These are phyloP conservation scores for Myzus persicae DNA, from an alignment of 1,140 invertebrate species.

Conservation along the genomic window DNA sequence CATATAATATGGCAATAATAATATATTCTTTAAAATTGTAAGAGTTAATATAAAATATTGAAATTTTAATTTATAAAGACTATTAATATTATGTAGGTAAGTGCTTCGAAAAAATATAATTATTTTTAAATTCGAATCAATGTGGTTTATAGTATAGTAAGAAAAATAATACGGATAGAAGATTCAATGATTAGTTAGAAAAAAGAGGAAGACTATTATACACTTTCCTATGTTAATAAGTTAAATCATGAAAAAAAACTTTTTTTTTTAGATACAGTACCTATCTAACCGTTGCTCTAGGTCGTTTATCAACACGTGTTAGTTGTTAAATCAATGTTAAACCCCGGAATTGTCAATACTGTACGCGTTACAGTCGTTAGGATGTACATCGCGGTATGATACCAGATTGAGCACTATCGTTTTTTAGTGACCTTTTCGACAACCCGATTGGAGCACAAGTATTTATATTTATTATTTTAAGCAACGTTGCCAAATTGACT, in stretches of 20 bases:
- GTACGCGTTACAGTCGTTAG: not conserved
- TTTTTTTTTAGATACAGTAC: not conserved
- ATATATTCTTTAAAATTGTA: not conserved
- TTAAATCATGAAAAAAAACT: not conserved
- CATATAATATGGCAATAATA: not conserved
- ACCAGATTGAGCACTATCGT: not conserved
- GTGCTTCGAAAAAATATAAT: constrained; percentile 50
- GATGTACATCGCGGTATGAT: not conserved
- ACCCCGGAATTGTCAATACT: not conserved
- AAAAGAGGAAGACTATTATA: constrained; percentile 12
- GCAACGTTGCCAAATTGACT: not conserved
- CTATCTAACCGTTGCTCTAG: not conserved
- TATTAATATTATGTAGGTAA: not conserved
- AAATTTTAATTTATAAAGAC: constrained; percentile 36
- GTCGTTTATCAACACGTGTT: not conserved
- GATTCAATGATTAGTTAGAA: constrained; percentile 21
- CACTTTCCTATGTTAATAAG: not conserved
- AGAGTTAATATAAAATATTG: constrained; percentile 35
- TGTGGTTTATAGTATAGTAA: constrained; percentile 35
- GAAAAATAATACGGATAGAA: constrained; percentile 22
- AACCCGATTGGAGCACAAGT: not conserved
- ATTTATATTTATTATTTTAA: not conserved
- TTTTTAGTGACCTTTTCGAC: not conserved
- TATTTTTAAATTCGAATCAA: constrained; percentile 56
- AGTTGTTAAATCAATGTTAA: not conserved